Evolutionary conservation across 2,113 vertebrate species (phyloP), one percentile per base, ranked within the genome.

Genomic region (Apaloderma vittatum): DNA sequence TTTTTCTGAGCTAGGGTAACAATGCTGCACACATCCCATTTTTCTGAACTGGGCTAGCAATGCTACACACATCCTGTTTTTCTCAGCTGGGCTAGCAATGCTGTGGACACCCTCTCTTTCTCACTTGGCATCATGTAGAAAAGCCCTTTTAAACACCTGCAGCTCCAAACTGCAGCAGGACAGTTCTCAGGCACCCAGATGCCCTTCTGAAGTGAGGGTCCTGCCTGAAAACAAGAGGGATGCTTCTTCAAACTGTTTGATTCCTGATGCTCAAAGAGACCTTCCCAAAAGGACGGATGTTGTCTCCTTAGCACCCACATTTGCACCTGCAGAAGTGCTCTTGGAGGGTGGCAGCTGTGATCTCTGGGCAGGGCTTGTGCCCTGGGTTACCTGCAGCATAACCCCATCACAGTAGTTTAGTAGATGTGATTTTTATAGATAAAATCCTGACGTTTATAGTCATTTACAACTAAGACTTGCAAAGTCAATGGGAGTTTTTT

Each of bases 41-140:
- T n/a, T n/a, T n/a, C n/a, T n/a, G n/a, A n/a, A n/a, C 52, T 6
- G 40, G 65, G 59, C 40, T 20, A 17, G 37, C n/a, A 2, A 5
- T 6, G 52, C 67, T 21, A 32, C 7, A 2, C 27, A 1, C 22
- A 5, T 1, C 1, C 4, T n/a, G 0, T 20, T 40, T 40, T 40
- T 40, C 40, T 40, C 11, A 40, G 40, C 52, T 6, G 40, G 65
- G 59, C 40, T 20, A 14, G 37, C 29, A 2, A 5, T 6, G 52
- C 67, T 21, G 36, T 6, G 3, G 32, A 1, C 22, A 5, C 1
- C 1, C 4, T n/a, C 0, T 23, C 29, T 45, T 52, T 21, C 52
- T 43, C n/a, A 2, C 52, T 29, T 7, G 4, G 45, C 29, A 15
- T 30, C 7, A 0, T 2, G 8, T 6, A 34, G 29, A 55, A 70